Conservation (phyloP, 2,888 invertebrate species). For the Polydrusus pterygomalis region DNA sequence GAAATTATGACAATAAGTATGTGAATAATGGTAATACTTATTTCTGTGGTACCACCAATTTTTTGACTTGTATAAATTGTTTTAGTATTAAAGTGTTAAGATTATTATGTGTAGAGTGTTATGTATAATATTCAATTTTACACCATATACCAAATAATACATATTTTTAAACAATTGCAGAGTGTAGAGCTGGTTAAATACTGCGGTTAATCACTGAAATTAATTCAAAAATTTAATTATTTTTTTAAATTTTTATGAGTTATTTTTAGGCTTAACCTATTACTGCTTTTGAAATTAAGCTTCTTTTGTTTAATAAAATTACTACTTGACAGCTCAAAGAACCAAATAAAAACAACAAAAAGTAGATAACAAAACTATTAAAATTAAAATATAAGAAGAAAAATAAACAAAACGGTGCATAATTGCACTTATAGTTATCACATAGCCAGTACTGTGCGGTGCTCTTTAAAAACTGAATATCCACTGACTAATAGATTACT, state of each 20-base stretch:
- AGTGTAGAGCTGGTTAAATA: conserved; percentile 8
- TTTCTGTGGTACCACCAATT: no score
- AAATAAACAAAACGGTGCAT: conserved; percentile 69
- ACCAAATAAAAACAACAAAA: conserved; percentile 71
- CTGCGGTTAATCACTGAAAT: conserved; percentile 24
- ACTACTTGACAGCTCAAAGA: conserved; percentile 41
- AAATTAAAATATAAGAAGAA: conserved; percentile 60
- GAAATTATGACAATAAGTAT: no score
- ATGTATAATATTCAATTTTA: conserved; percentile 8
- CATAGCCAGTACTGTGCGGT: conserved; percentile 69
- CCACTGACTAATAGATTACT: conserved; percentile 69
- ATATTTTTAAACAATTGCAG: not conserved
- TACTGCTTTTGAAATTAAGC: conserved; percentile 10
- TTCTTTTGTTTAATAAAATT: not conserved
- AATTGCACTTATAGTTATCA: conserved; percentile 61
- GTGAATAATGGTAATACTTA: no score
- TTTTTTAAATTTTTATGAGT: not conserved
- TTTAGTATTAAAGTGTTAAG: not conserved
- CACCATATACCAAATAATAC: not conserved
- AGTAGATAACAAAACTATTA: conserved; percentile 70
- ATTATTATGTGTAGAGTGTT: not conserved
- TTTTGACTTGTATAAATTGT: not conserved
- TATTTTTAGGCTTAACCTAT: conserved; percentile 11
- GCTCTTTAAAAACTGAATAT: conserved; percentile 72
- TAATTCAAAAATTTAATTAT: conserved; percentile 2